Base-by-base conservation (phyloP, 2,113 vertebrate genomes). In the Trematocara stigmaticum region DNA sequence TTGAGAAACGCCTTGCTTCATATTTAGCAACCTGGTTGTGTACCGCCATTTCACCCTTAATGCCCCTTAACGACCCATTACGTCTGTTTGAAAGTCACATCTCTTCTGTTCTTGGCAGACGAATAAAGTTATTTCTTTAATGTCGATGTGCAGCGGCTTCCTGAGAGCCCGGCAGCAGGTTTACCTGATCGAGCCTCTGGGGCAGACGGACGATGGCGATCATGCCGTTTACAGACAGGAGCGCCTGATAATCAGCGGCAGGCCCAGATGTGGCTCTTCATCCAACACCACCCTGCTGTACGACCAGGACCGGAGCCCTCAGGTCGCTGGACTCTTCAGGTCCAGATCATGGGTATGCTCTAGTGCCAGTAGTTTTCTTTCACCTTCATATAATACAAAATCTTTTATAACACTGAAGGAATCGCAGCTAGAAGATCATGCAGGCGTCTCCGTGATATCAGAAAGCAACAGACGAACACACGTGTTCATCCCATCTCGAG, bases 111-210 rank as follows among this genome's bases (percentile, higher is more conserved):
- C 69, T 18, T 29, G 69, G 40, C 2, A 2, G 8, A 47, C 6
- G 2, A 18, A 29, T 74, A 47, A 74, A 74, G 42, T 47, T n/a
- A 10, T 81, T 34, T 45, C 5, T 8, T 40, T 20, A 66, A 61
- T 84, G 1, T 78, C 23, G 11, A 3, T n/a, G 23, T 7, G 2
- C 92, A 99, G 98, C 8, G 98, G 98, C 20, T 97, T 97, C 78
- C 91, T 99, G 82, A 92, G 10, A 15, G 94, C 94, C 0, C 94
- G 88, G 3, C 93, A 94, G n/a, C 92, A 95, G 7, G 78, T 96
- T 8, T 98, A 96, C 83, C 84, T 98, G 82, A 97, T 99, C 0
- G 97, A 98, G 87, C 98, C 98, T 4, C 93, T 99, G 92, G 91
- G 83, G 20, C 83, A 20, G 7, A 52, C 83, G 0, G 93, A 38